phyloP scores from a whole-genome alignment of 2,113 vertebrate species.

The Blennius ocellaris region DNA sequence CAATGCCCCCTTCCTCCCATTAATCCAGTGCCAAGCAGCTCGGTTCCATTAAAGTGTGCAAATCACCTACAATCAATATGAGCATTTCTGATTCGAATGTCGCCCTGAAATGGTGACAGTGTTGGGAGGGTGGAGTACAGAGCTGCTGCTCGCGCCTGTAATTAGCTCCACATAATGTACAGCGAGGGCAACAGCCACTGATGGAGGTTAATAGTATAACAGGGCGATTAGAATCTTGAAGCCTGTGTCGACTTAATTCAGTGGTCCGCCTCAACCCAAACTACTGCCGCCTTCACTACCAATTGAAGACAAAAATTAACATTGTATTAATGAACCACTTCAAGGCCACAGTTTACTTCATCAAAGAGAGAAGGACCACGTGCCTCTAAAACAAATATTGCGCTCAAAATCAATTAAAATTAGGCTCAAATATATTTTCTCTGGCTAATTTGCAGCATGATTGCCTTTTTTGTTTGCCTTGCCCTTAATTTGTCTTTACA shows the following conservation, averaged over 20 bases:
- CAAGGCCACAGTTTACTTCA: background rate
- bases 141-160: constrained; percentile 44
- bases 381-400: background rate
- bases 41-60: constrained; percentile 43
- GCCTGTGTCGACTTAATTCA: constrained; percentile 37
- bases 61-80: constrained; percentile 36
- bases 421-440: background rate
- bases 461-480: too few species aligned
- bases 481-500: too few species aligned
- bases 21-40: constrained; percentile 2
- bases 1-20: constrained; percentile 18
- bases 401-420: background rate
- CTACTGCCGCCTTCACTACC: background rate
- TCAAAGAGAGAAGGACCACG: background rate
- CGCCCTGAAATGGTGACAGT: constrained; percentile 14
- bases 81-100: constrained; percentile 8
- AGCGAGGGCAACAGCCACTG: constrained; percentile 47
- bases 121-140: background rate
- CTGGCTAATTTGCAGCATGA: too few species aligned
- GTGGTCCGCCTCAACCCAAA: constrained; percentile 1
- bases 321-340: background rate
- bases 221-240: constrained; percentile 35
- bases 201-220: constrained; percentile 70
- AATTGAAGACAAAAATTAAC: constrained; percentile 8
- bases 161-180: constrained; percentile 65